Evolutionary conservation across 1,140 invertebrate genomes (phyloP).

Genomic region (Agrypnia vestita): DNA sequence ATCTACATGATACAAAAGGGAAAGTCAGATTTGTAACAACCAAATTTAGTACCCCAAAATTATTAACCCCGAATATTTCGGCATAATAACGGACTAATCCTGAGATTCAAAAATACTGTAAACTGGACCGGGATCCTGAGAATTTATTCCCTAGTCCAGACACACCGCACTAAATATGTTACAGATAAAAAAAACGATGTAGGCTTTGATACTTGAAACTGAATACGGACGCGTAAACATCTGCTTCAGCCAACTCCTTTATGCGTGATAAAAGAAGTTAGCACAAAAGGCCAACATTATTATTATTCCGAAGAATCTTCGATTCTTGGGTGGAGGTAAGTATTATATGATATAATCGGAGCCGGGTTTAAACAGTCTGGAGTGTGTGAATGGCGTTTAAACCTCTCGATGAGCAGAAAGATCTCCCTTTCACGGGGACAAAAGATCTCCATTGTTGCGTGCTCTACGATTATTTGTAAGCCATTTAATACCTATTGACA

Average conservation of each 20-base stretch:
- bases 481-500: conserved; percentile 61
- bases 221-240: conserved; percentile 41
- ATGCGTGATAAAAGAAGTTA: conserved; percentile 15
- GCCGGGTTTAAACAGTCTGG: conserved; percentile 1
- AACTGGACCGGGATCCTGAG: no score
- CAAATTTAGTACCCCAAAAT: no score
- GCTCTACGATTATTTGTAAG: conserved; percentile 60
- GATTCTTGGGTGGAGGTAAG: conserved; percentile 20
- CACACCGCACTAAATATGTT: no score
- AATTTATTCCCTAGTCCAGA: no score
- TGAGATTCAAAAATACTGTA: no score
- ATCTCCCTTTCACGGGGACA: conserved; percentile 40
- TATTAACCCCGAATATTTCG: no score
- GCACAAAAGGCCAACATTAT: conserved; percentile 17
- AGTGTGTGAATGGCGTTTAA: conserved; percentile 27
- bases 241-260: conserved; percentile 34
- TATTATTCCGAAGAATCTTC: conserved; percentile 28
- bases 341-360: neutral
- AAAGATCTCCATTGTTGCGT: conserved; percentile 54
- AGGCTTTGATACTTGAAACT: conserved; percentile 16
- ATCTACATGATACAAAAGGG: no score
- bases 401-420: conserved; percentile 31
- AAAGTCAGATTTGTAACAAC: no score
- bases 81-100: no score
- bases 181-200: neutral